phyloP scores from a whole-genome alignment of 2,797 vertebrate species.

The Alectoris magna region DNA sequence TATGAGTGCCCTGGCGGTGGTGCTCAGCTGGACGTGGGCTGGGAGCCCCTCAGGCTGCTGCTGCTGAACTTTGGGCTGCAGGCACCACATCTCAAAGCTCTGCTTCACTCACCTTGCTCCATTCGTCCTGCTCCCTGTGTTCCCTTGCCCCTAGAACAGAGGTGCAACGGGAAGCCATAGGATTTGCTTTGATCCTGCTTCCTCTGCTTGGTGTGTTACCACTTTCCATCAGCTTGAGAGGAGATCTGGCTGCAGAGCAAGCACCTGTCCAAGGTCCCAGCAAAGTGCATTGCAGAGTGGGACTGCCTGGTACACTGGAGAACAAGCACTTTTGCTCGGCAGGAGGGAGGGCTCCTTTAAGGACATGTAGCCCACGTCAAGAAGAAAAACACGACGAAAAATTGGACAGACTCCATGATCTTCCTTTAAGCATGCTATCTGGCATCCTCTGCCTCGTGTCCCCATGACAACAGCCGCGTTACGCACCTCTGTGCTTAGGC shows the following conservation, averaged over 20 bases:
- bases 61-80: neutral
- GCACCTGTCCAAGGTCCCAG: neutral
- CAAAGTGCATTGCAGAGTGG: fast-evolving
- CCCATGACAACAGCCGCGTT: neutral
- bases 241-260: neutral
- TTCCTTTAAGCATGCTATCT: neutral
- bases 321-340: neutral
- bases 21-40: neutral
- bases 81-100: neutral
- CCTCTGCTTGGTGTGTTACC: neutral
- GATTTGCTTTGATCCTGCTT: neutral
- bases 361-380: fast-evolving
- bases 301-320: neutral
- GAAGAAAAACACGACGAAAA: neutral
- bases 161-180: no score
- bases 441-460: neutral
- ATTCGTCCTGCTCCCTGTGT: fast-evolving
- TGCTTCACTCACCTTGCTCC: neutral
- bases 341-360: neutral
- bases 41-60: neutral
- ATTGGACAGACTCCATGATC: neutral
- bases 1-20: neutral
- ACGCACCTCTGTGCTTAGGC: fast-evolving
- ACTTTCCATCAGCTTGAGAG: neutral
- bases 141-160: neutral